Base-by-base conservation (phyloP, 2,797 vertebrate genomes). In the Onychomys torridus region DNA sequence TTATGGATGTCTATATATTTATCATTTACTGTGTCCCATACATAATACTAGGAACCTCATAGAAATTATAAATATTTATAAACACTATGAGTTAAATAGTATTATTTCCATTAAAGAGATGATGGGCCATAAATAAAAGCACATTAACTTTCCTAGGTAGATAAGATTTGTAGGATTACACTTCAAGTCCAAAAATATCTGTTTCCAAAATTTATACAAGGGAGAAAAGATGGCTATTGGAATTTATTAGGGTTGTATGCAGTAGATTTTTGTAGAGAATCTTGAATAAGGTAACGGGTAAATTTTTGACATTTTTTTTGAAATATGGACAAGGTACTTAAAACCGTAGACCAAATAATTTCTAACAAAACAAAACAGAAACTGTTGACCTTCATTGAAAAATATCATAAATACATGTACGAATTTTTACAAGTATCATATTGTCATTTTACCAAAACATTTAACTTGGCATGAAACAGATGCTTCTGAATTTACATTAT, bases 401-500 rank as follows among this genome's bases (percentile, higher is more conserved):
- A 90, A 5, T 69, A 87, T 57, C 82, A 14, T 65, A 83, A 82
- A 4, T 61, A 91, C 4, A 10, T 95, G 88, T 71, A 55, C 32
- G 57, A 69, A 46, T 92, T 32, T 32, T 78, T 11, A 14, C 43
- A 86, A 76, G 2, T 93, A 93, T 96, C 84, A 3, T 78, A 46
- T 73, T 17, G 40, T 73, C 9, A 93, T n/a, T 57, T 89, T 59
- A 82, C 59, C n/a, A 93, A 67, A 86, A 84, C 83, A 83, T 94
- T 94, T 84, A 61, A 12, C 1, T 84, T 59, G 43, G 1, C 29
- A 82, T 71, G 27, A 82, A 92, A 57, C 55, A 90, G 10, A 82
- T 90, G 76, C 46, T 87, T 84, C 46, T 90, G 32, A 63, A 89
- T 96, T 86, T 73, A 49, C 23, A 59, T 89, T 93, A 92, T 90